phyloP scores from a whole-genome alignment of 2,797 vertebrate genomes.

The Sebastes goodei region DNA sequence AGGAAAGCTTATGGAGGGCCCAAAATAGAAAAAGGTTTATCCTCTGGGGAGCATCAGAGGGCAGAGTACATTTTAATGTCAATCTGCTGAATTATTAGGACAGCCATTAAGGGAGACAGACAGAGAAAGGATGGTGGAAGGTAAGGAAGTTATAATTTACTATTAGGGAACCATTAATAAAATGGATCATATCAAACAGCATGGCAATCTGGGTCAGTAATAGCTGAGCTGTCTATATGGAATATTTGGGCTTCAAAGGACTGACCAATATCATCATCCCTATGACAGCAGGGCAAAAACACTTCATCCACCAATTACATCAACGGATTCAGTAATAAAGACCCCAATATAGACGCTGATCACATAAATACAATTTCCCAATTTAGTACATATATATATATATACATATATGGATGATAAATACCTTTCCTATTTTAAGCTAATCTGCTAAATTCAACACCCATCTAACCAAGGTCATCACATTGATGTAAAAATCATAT shows the following conservation, averaged over 20 bases:
- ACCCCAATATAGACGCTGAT: neutral
- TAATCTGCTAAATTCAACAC: neutral
- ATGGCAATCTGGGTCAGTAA: neutral
- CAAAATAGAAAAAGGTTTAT: neutral
- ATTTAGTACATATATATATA: neutral
- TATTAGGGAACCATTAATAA: neutral
- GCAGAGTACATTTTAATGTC: neutral
- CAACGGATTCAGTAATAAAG: neutral
- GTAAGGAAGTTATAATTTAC: neutral
- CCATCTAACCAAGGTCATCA: neutral
- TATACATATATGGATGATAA: too few relatives aligned
- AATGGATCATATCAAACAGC: neutral
- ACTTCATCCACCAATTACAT: neutral
- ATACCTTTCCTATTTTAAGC: too few relatives aligned
- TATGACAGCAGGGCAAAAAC: neutral
- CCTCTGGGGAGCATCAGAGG: neutral
- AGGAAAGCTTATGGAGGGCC: neutral
- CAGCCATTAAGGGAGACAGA: neutral
- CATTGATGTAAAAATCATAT: neutral
- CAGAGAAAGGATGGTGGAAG: neutral
- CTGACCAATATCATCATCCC: neutral
- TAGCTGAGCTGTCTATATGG: neutral
- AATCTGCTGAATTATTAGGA: neutral
- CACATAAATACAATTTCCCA: neutral
- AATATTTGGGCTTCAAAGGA: neutral